phyloP scores from a whole-genome alignment of 2,888 invertebrate species.

The Xylocampa areola region DNA sequence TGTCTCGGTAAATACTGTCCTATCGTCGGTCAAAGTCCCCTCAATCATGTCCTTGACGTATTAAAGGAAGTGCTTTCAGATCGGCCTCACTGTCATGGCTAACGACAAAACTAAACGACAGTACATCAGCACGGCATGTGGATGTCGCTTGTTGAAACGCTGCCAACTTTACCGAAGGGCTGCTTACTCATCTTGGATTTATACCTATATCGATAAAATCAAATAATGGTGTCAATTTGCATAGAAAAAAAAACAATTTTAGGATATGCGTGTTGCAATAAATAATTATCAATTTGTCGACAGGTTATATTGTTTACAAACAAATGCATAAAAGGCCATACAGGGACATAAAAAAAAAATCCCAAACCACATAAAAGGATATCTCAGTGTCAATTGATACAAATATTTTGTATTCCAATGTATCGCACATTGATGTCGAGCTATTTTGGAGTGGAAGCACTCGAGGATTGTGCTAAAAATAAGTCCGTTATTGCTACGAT shows the following conservation, averaged over 20 bases:
- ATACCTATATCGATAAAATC: slow-evolving; percentile 38
- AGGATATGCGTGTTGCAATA: slow-evolving; percentile 9
- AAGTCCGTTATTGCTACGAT: slow-evolving; percentile 72
- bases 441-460: slow-evolving; percentile 65
- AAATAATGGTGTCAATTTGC: slow-evolving; percentile 39
- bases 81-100: slow-evolving; percentile 55
- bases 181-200: slow-evolving; percentile 38
- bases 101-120: slow-evolving; percentile 38
- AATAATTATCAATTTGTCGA: slow-evolving; percentile 8
- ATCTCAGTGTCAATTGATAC: slow-evolving; percentile 43
- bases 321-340: slow-evolving; percentile 12
- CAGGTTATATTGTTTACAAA: slow-evolving; percentile 8
- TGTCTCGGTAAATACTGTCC: slow-evolving; percentile 53
- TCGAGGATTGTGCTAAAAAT: slow-evolving; percentile 70
- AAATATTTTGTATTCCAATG: slow-evolving; percentile 57
- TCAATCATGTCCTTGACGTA: slow-evolving; percentile 50
- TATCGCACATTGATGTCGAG: slow-evolving; percentile 59
- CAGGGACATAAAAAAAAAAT: slow-evolving; percentile 7
- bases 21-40: slow-evolving; percentile 57
- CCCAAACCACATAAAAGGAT: slow-evolving; percentile 22
- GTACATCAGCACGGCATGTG: slow-evolving; percentile 44
- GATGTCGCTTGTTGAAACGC: slow-evolving; percentile 50
- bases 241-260: slow-evolving; percentile 33
- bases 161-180: slow-evolving; percentile 57
- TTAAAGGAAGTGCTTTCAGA: slow-evolving; percentile 49